These are phyloP conservation scores for Acrocyrtus sp. DNA, from an alignment of 2,888 invertebrate genomes.

Conservation along the genomic window DNA sequence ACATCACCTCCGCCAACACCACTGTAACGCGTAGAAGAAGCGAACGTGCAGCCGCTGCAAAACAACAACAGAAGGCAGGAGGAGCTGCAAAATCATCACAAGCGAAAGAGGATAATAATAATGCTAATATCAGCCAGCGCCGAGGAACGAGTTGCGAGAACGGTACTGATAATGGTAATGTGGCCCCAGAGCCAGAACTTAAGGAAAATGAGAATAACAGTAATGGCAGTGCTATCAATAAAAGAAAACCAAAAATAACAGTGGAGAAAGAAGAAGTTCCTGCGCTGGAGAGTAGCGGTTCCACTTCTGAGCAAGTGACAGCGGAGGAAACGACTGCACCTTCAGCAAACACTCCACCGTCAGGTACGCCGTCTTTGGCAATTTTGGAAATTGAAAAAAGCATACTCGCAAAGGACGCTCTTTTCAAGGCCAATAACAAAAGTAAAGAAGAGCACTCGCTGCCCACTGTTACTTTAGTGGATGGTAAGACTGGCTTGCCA, in stretches of 20 bases:
- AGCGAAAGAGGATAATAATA: neutral
- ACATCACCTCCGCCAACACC: neutral
- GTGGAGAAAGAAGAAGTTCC: neutral
- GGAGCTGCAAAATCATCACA: neutral
- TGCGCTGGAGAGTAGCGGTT: neutral
- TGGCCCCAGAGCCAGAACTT: neutral
- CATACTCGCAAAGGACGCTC: conserved; percentile 12
- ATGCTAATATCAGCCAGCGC: conserved; percentile 14
- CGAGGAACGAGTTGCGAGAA: neutral
- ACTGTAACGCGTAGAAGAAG: conserved; percentile 19
- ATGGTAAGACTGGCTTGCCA: conserved; percentile 33
- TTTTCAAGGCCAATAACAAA: conserved; percentile 18
- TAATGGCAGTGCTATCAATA: neutral
- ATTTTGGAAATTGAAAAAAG: conserved; percentile 36
- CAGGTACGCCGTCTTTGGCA: neutral
- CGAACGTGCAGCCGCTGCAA: conserved; percentile 18
- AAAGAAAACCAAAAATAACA: neutral
- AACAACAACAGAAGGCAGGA: neutral
- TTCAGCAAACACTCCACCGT: conserved; percentile 1
- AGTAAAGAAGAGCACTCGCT: neutral
- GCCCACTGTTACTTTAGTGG: conserved; percentile 29
- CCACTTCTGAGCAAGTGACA: neutral
- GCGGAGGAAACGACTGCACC: neutral
- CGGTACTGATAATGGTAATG: conserved; percentile 3
- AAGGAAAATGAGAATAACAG: conserved; percentile 10